Conservation (phyloP, 1,140 invertebrate species). For the Drosophila carrolli region DNA sequence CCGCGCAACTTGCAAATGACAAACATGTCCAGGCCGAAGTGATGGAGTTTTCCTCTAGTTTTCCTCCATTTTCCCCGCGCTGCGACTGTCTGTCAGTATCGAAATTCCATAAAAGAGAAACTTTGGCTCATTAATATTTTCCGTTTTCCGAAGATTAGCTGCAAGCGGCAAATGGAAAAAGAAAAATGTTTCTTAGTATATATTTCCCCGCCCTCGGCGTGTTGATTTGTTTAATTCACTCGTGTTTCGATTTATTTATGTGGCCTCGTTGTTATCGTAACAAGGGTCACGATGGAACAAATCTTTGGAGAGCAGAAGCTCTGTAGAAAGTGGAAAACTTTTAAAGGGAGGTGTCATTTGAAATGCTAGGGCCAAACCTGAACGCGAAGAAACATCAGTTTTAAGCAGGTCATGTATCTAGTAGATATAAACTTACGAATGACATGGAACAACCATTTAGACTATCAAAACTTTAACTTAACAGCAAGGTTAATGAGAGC, state of each 20-base stretch:
- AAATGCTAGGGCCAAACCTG: conserved; percentile 3
- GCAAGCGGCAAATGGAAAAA: conserved; percentile 41
- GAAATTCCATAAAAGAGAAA: conserved; percentile 71
- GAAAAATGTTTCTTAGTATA: conserved; percentile 39
- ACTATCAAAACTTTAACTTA: not conserved
- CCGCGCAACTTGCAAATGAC: conserved; percentile 60
- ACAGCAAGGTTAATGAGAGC: no score
- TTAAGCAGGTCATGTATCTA: not conserved
- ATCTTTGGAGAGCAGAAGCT: conserved; percentile 9
- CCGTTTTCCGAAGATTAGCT: conserved; percentile 69
- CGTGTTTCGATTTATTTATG: conserved; percentile 61
- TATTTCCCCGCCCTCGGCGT: conserved; percentile 9
- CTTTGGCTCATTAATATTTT: conserved; percentile 82
- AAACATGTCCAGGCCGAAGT: conserved; percentile 44
- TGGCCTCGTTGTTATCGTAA: conserved; percentile 37
- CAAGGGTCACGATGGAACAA: conserved; percentile 39
- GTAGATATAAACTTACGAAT: not conserved
- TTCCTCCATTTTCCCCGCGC: conserved; percentile 6
- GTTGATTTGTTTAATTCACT: conserved; percentile 57
- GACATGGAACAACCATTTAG: not conserved
- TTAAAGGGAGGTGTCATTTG: conserved; percentile 29
- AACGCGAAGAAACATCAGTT: conserved; percentile 1
- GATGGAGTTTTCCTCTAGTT: conserved; percentile 23
- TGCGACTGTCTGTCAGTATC: conserved; percentile 51
- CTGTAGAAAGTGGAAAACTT: conserved; percentile 6